Evolutionary conservation across 1,140 invertebrate species (phyloP), one percentile per base, ranked within the genome.

Genomic region (Thrips palmi): DNA sequence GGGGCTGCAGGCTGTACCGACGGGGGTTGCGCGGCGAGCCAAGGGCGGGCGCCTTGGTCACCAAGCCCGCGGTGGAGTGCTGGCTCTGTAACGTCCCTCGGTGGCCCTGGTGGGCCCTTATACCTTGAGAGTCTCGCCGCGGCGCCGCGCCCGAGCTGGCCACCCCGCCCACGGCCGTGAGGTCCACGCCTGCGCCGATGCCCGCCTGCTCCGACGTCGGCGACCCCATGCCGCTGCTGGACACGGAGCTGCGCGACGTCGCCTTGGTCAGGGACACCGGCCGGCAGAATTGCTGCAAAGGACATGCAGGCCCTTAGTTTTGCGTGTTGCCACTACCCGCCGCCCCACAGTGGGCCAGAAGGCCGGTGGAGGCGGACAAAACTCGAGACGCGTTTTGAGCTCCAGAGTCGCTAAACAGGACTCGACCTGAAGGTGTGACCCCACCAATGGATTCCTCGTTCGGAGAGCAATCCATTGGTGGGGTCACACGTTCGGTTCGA

Each of bases 201-300:
- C 14, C 22, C 7, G 17, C 30, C 8, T 17, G 31, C 28, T 32
- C 42, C 21, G 37, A 7, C 41, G 19, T 24, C 32, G 15, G 30
- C 37, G 20, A 28, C 37, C 12, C 29, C 22, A 40, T 40, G 33
- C 11, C 51, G 41, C 51, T 59, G 40, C 58, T 59, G 2, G 61
- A 56, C 22, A 64, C 58, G 0, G 60, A 63, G 31, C 52, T 53
- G 14, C 61, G 56, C 0, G 62, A 62, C 10, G 56, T 52, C 6
- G 62, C 54, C 48, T 65, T 65, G 1, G 60, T 59, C 41, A 51
- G 35, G 2, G 24, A 29, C 4, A 45, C 39, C n/a, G 46, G 52
- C 7, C 46, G 41, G 34, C 51, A 54, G n/a, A 40, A 36, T 15
- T 41, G 39, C 50, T 52, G 45, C 8, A 38, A 44, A 33, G n/a